Evolutionary conservation across 2,888 invertebrate genomes (phyloP), one percentile per base, ranked within the genome.

Genomic region (Cryptops parisi): DNA sequence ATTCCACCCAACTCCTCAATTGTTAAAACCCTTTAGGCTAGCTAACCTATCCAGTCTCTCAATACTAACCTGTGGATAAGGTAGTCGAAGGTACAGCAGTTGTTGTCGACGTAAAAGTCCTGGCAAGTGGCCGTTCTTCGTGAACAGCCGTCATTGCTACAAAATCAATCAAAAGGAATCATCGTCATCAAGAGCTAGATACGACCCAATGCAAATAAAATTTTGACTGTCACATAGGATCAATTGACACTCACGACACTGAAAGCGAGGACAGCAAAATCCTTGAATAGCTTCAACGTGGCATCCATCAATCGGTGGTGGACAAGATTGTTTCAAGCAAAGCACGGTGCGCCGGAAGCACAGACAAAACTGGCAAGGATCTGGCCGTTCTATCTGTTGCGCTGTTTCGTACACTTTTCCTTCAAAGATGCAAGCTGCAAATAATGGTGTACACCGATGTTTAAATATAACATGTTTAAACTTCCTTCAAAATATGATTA

Each of bases 361-460:
- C 81, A 93, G 91, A 71, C 91, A 93, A 75, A 91, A 93, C 67
- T 91, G 90, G 68, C 91, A 93, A 23, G 91, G 89, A 73, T 93
- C 89, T 62, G 89, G 88, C 62, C 91, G 76, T 40, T 90, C 90
- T 64, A 93, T 90, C 72, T 93, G 91, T 71, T 91, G 90, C 1
- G 91, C 91, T 1, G 90, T 90, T 41, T 90, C 87, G 68, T 88
- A 91, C 47, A 90, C 81, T 72, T 88, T 88, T 62, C 90, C 89
- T 54, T 88, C 87, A 63, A 89, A 91, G 62, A 90, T 77, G 64
- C 91, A 91, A 48, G 45, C 57, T 57, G 19, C 24, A 2, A 45
- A 45, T 3, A 25, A 22, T 17, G 46, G 46, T n/a, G n/a, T n/a
- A n/a, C n/a, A n/a, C n/a, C n/a, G 21, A 41, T 41, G n/a, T n/a